Evolutionary conservation across 2,113 vertebrate species (phyloP).

Genomic region (Burhinus oedicnemus): DNA sequence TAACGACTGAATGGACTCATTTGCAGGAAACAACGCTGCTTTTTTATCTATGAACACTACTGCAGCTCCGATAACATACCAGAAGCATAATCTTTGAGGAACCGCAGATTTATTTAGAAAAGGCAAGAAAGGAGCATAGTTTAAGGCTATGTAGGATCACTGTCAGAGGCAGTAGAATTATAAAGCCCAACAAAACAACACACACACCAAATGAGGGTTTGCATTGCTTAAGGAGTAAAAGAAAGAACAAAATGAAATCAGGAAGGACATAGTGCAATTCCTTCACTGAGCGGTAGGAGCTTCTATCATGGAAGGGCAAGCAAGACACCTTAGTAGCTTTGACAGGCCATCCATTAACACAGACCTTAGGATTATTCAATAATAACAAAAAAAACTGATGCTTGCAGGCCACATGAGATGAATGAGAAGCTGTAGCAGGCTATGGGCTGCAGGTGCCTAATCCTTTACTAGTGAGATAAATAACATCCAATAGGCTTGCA

Average conservation of each 20-base stretch:
- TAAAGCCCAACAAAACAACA: background rate
- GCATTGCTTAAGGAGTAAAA: background rate
- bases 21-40: background rate
- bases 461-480: background rate
- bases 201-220: background rate
- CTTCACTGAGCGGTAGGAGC: background rate
- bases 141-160: background rate
- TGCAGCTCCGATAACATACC: background rate
- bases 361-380: background rate
- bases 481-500: background rate
- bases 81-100: background rate
- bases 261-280: background rate
- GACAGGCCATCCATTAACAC: background rate
- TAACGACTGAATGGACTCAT: background rate
- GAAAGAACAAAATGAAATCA: background rate
- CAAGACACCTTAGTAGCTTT: background rate
- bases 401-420: background rate
- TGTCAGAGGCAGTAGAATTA: background rate
- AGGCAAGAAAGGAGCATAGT: background rate
- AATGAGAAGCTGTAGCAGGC: background rate
- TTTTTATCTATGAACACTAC: accelerated
- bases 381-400: background rate
- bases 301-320: background rate
- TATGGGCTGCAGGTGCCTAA: background rate
- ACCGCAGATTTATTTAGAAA: background rate